Base-by-base conservation (phyloP, 1,140 invertebrate species). In the Lepidostoma basale region DNA sequence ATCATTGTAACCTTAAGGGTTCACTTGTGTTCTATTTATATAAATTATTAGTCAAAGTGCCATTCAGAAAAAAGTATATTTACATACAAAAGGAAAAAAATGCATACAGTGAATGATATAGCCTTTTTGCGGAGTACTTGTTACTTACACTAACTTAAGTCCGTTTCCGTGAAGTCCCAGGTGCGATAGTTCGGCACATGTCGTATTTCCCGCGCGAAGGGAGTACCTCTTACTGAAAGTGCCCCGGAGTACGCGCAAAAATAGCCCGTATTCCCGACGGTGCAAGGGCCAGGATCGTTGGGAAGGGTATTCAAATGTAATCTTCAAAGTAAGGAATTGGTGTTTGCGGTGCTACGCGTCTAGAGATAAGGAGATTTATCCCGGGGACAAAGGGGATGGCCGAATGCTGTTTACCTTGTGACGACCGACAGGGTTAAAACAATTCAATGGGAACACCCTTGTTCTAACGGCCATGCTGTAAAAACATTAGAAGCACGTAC, bases 301-400 rank as follows among this genome's bases (percentile, higher is more conserved):
- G 12, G 4, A 44, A 40, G 9, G 26, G 22, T 3, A 44, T 62
- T 45, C 39, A 45, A 62, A 62, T 25, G 23, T 62, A 40, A 36
- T 25, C 59, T 39, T 45, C 39, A 26, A 62, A 62, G 23, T 62
- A 28, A 36, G 67, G 47, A 62, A 68, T 49, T 45, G 67, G 58
- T 59, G 30, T 59, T 68, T 68, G 67, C 42, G 67, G 67, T 26
- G 54, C 33, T 22, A 67, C 64, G 36, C 65, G 49, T 42, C 40
- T 22, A 44, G 54, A 68, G 67, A 68, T 68, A 68, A 68, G 67
- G 36, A 68, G 67, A 68, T 68, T 68, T 68, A 62, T 68, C 45
- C 30, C n/a, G 8, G 22, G 45, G 47, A 56, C 26, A 58, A 59
- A 68, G 39, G 56, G 42, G 18, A 39, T 16, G 40, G 39, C 30